phyloP scores from a whole-genome alignment of 2,888 invertebrate genomes.

The Atherix ibis region DNA sequence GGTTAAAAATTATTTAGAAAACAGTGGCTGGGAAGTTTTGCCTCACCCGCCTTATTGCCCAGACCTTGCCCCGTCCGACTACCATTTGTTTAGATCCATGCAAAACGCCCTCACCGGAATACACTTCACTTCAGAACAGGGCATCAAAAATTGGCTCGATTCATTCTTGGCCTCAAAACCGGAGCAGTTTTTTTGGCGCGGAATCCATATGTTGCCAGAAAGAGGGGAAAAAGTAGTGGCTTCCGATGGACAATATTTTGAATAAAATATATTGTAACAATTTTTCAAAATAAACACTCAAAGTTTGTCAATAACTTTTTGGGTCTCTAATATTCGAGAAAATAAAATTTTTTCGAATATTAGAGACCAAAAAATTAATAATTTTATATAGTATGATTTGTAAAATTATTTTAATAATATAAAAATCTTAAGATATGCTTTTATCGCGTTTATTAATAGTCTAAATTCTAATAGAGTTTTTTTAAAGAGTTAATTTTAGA shows the following conservation, averaged over 20 bases:
- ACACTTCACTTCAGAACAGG: background rate
- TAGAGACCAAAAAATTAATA: too few species aligned
- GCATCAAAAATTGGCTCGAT: background rate
- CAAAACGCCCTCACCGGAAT: background rate
- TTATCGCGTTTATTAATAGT: too few species aligned
- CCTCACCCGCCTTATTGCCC: background rate
- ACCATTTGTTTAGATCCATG: constrained; percentile 2
- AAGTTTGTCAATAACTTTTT: too few species aligned
- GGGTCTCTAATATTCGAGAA: too few species aligned
- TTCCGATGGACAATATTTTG: background rate
- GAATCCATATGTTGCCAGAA: background rate
- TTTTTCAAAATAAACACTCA: too few species aligned
- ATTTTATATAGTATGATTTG: too few species aligned
- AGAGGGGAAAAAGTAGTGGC: constrained; percentile 1
- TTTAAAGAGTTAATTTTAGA: too few species aligned
- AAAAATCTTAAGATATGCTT: too few species aligned
- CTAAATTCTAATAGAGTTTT: too few species aligned
- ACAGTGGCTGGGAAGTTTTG: background rate
- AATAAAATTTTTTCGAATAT: too few species aligned
- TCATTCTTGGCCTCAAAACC: background rate
- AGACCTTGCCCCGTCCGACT: constrained; percentile 2
- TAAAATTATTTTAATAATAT: too few species aligned
- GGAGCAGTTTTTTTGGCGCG: background rate
- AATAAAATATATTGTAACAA: too few species aligned
- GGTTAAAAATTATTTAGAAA: background rate